Base-by-base conservation (phyloP, 2,113 vertebrate species). In the Plectropomus leopardus region DNA sequence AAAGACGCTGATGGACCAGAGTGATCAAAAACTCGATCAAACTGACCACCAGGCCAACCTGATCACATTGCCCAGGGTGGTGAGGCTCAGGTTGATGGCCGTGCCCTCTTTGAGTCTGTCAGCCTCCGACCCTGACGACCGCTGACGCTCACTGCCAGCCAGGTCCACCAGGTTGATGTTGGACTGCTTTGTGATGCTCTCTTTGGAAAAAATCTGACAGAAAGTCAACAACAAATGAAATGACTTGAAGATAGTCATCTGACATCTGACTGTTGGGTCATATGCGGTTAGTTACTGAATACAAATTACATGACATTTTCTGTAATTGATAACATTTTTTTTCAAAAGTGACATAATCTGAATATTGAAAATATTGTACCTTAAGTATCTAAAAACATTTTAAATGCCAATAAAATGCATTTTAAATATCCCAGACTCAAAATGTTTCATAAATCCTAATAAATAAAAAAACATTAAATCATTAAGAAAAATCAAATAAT, bases 11-110 rank as follows among this genome's bases (percentile, higher is more conserved):
- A 34, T 3, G 5, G 44, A 28, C 1, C 4, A 48, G 44, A 19
- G 14, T 15, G 17, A 50, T 53, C 3, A 15, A 24, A 24, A 48
- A 34, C 0, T 5, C 23, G 19, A 63, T 7, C 3, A 16, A 36
- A 24, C 6, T 2, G 1, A 57, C 36, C 17, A 15, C 2, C 40
- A 8, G 24, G 2, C 64, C 30, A 59, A 97, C 97, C 96, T 97
- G 94, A 97, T 97, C 42, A 97, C 97, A 3, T 97, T 97, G 59
- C 96, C 97, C 82, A 98, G 90, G 0, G 93, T 97, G 85, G 97
- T 97, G 83, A 97, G 94, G 79, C 97, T 98, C 88, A 97, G 93
- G 86, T 97, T 97, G 87, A 97, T 96, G 65, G 92, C 94, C 0
- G 95, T 96, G 70, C 97, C 96, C 91, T 98, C 97, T 76, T 93